Evolutionary conservation across 1,140 invertebrate genomes (phyloP), one percentile per base, ranked within the genome.

Genomic region (Monomorium pharaonis): DNA sequence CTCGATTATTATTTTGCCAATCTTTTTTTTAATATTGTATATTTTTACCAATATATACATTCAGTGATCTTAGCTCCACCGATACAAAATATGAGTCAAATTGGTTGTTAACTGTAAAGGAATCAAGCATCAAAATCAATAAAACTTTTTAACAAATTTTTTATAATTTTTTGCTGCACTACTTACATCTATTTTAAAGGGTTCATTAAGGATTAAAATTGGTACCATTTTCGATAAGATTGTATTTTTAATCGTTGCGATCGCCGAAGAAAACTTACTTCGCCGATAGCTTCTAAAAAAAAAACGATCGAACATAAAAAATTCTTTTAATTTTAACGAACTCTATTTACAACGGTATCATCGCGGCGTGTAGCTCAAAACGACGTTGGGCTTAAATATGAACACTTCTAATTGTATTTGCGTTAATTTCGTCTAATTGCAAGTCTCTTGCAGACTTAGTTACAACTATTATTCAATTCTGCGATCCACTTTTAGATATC

Each of bases 381-480:
- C 42, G 42, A 62, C 24, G 14, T 9, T 10, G 60, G 44, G 6
- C 21, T 49, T 10, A 78, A 78, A 51, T 78, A 78, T 78, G 76
- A 78, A 65, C 6, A 47, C 47, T 77, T 47, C 75, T 63, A 77
- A 78, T 78, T 78, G 49, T 21, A 30, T 51, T 67, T 33, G 42
- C 42, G 62, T 33, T 78, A 78, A 78, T 78, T 67, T 78, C 6
- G 42, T 27, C 12, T 54, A 44, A 44, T 44, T 44, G 0, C 12
- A 65, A 67, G 44, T 78, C 27, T 78, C 27, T 67, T n/a, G 30
- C 75, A 47, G 37, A 51, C 18, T 78, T 5, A n/a, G 60, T 67
- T 78, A 67, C 62, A 67, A 16, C 14, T 21, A 72, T 56, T 81
- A 72, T 72, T 58, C 65, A 72, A 72, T 81, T 72, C 30, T 27